Base-by-base conservation (phyloP, 2,113 vertebrate genomes). In the Passer montanus region DNA sequence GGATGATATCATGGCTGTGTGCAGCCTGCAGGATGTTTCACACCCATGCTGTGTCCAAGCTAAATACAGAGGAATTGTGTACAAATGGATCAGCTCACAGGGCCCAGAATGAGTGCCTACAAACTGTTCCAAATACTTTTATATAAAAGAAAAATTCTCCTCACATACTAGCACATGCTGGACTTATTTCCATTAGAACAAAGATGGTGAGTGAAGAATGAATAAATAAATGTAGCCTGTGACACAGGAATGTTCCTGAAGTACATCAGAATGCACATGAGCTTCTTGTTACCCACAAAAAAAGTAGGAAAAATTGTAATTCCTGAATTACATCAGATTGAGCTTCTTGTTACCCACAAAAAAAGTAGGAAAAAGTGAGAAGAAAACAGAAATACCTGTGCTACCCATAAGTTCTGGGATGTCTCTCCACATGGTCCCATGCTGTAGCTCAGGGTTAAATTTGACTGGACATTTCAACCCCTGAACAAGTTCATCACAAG, bases 81-180 rank as follows among this genome's bases (percentile, higher is more conserved):
- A 85, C 78, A 87, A 93, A 85, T 43, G 67, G 41, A 93, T 90
- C 78, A 77, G 59, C 37, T 46, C 67, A 68, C 63, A 62, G 44
- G 73, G 43, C 59, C 52, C 44, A 37, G 21, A 85, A 58, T 3
- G 10, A 93, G 27, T 15, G 24, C 31, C 53, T 58, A 72, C n/a
- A 62, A 83, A 69, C 59, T 13, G 24, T 31, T 87, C 53, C 46
- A 87, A 62, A 28, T 26, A 64, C 37, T 46, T 76, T 28, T 16
- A 35, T 5, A 31, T 18, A 28, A 72, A 75, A 67, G 33, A 26
- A 76, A 79, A 86, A 46, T 46, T 70, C 7, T 64, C 35, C 44
- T 87, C 37, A 58, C 46, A 15, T n/a, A 2, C 11, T 26, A 80
- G 39, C 15, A 44, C 3, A 3, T 60, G 18, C 11, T 69, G 46